These are phyloP conservation scores for Fragum whitleyi DNA, from an alignment of 2,888 invertebrate genomes.

Conservation along the genomic window DNA sequence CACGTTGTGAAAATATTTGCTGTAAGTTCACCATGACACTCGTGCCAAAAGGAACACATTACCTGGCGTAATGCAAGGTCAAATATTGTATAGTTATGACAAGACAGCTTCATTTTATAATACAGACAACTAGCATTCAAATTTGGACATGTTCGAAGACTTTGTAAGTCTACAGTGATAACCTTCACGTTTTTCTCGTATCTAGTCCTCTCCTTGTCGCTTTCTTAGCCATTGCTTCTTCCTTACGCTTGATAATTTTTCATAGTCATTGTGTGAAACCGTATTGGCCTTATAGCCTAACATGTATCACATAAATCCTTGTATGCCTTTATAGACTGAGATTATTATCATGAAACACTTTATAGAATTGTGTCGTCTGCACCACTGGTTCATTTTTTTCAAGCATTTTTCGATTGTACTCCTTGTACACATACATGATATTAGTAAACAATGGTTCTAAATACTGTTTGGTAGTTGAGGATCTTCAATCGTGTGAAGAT, in stretches of 20 bases:
- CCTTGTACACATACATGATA: too few species aligned
- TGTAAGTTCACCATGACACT: constrained; percentile 54
- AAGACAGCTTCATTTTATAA: constrained; percentile 53
- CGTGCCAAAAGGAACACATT: constrained; percentile 62
- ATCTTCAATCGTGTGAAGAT: not conserved
- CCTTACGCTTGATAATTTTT: not conserved
- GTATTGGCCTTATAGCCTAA: not conserved
- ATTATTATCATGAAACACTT: too few species aligned
- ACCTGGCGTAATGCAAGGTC: constrained; percentile 32
- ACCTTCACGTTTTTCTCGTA: too few species aligned
- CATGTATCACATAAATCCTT: not conserved
- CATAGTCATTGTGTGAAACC: not conserved
- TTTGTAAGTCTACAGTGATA: constrained; percentile 1
- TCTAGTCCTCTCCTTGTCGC: not conserved
- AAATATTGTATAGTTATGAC: constrained; percentile 56
- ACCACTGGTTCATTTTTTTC: too few species aligned
- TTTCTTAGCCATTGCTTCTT: not conserved
- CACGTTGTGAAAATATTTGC: constrained; percentile 48
- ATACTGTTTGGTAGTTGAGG: too few species aligned
- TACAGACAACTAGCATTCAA: too few species aligned
- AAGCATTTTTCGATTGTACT: too few species aligned
- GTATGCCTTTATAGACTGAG: not conserved
- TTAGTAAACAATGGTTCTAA: too few species aligned
- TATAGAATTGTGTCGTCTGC: too few species aligned
- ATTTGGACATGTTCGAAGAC: constrained; percentile 59